Percentiles rank a stretch among this genome's conserved stretches.
These are phyloP conservation scores for Gymnarchus niloticus DNA, from an alignment of 2,113 vertebrate genomes.

Conservation along the genomic window DNA sequence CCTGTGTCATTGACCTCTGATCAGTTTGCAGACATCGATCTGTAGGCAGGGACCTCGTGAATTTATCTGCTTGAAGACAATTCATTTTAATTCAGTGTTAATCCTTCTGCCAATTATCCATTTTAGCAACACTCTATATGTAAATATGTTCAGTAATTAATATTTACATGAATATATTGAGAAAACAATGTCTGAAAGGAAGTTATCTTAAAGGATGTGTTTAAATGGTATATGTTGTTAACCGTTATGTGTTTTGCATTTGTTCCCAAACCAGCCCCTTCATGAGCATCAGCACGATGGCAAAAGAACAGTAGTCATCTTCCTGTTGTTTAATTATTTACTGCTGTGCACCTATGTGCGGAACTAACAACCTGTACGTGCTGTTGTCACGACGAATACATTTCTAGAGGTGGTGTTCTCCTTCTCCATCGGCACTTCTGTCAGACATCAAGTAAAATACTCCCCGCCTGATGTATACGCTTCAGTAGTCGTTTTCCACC, in stretches of 20 bases:
- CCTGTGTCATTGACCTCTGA: not conserved
- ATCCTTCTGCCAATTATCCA: not conserved
- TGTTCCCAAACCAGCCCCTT: not conserved
- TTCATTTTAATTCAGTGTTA: not conserved
- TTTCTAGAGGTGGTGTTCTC: too few relatives aligned
- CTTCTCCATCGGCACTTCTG: not conserved
- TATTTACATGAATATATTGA: not conserved
- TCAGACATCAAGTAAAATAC: not conserved
- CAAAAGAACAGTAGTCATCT: not conserved
- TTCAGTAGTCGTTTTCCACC: not conserved
- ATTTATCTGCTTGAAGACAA: not conserved
- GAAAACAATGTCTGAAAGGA: not conserved
- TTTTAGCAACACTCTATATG: not conserved
- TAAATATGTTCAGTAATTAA: constrained; percentile 3
- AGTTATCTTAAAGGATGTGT: not conserved
- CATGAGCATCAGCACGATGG: not conserved
- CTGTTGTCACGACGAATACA: too few relatives aligned
- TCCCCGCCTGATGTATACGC: not conserved
- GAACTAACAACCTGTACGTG: not conserved
- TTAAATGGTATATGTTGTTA: not conserved
- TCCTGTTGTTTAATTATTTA: not conserved
- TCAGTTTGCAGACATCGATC: not conserved
- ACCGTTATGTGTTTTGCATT: not conserved
- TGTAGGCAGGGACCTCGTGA: not conserved
- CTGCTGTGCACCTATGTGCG: not conserved